Base-by-base conservation (phyloP, 1,140 invertebrate species). In the Temnothorax nylanderi region DNA sequence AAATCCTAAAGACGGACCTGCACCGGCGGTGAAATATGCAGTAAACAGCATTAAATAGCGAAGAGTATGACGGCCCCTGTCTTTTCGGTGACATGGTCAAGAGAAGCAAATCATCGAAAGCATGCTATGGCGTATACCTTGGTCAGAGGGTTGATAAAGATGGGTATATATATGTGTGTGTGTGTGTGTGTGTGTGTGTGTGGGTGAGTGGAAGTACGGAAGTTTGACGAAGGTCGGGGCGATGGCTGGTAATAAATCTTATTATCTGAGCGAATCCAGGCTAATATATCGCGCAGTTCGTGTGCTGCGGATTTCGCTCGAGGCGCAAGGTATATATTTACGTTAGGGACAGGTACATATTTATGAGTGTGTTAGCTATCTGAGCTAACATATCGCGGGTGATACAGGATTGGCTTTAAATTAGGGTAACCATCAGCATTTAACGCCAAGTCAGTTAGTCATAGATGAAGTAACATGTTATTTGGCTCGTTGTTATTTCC, bases 181-280 rank as follows among this genome's bases (percentile, higher is more conserved):
- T 16, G 34, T 13, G 41, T 58, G n/a, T 10, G 34, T 34, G 6
- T 26, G 41, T 21, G 21, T 69, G 1, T 26, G n/a, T 21, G 13
- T 2, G 72, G 11, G 21, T 18, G 37, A 18, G 21, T 34, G 16
- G 65, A 76, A 26, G 54, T 37, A 49, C 72, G 64, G 74, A 91
- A 90, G 87, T 91, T 89, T 90, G 71, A 88, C 51, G 87, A 86
- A 80, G 78, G 82, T 86, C 65, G 71, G 10, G 47, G 47, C 67
- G 78, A 75, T 74, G 78, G 84, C 56, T 76, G 81, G 54, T 82
- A 87, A 89, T 89, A 89, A 91, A 91, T 91, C 89, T 89, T 87
- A 86, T 91, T 91, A 91, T 88, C 89, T 69, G 51, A 80, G 69
- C 69, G 64, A 90, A 90, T 72, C 54, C 78, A 5, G 86, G 32